Evolutionary conservation across 1,140 invertebrate genomes (phyloP).

Genomic region (Bombus affinis): DNA sequence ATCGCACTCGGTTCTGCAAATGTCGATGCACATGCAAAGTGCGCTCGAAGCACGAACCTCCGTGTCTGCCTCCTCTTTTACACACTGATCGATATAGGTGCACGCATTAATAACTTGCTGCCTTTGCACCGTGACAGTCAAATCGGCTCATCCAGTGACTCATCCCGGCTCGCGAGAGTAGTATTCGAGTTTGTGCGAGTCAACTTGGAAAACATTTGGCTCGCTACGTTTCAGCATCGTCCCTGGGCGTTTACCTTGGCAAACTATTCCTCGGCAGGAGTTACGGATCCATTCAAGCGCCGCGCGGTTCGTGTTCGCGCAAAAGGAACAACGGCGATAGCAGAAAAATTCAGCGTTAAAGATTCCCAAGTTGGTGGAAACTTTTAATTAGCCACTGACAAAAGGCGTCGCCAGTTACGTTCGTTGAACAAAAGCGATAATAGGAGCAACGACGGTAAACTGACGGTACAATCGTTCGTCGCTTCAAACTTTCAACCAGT

Average conservation of each 20-base stretch:
- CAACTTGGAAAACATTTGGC: constrained; percentile 21
- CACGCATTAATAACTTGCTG: constrained; percentile 35
- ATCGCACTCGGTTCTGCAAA: constrained; percentile 38
- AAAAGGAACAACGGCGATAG: background rate
- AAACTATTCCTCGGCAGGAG: constrained; percentile 1
- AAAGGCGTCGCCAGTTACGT: constrained; percentile 24
- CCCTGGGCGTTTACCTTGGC: constrained; percentile 21
- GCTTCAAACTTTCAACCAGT: constrained; percentile 35
- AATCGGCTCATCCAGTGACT: constrained; percentile 48
- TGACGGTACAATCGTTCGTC: constrained; percentile 21
- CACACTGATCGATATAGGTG: constrained; percentile 52
- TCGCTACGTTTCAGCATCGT: background rate
- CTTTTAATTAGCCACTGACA: constrained; percentile 34
- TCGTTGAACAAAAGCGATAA: constrained; percentile 19
- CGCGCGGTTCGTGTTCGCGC: background rate
- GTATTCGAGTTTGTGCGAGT: background rate
- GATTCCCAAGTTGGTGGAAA: constrained; percentile 28
- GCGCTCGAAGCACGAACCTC: constrained; percentile 18
- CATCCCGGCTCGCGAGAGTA: background rate
- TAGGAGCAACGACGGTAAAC: constrained; percentile 28
- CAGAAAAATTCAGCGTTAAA: constrained; percentile 30
- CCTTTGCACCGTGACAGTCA: constrained; percentile 33
- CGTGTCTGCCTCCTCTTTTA: constrained; percentile 18
- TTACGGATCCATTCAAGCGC: constrained; percentile 6
- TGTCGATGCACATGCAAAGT: constrained; percentile 58